These are phyloP conservation scores for Lepidurus apus DNA, from an alignment of 1,140 invertebrate species.

Conservation along the genomic window DNA sequence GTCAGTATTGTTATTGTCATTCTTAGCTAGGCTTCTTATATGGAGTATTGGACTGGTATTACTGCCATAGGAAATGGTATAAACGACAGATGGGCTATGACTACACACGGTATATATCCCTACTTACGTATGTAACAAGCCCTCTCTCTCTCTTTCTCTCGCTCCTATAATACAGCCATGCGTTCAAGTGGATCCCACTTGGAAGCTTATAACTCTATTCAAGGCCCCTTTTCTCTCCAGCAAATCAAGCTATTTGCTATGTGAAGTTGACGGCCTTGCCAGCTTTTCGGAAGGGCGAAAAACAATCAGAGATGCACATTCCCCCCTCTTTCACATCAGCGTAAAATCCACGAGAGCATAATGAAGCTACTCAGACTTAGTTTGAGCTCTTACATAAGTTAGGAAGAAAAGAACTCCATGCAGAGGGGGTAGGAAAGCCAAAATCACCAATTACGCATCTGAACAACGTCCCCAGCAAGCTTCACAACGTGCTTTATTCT, in stretches of 20 bases:
- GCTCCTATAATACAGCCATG: not conserved
- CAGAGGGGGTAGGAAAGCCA: not conserved
- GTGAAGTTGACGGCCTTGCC: not conserved
- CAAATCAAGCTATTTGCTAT: not conserved
- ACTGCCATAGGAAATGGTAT: not conserved
- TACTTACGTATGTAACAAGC: not conserved
- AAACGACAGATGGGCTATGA: not conserved
- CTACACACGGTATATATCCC: not conserved
- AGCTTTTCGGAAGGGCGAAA: not conserved
- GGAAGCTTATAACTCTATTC: not conserved
- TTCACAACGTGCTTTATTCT: too few species aligned
- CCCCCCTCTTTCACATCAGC: not conserved
- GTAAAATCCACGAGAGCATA: not conserved
- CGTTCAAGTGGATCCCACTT: slow-evolving; percentile 18
- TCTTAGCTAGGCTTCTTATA: too few species aligned
- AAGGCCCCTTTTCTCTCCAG: not conserved
- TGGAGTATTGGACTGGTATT: not conserved
- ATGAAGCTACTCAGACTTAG: not conserved
- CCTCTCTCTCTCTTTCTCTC: not conserved
- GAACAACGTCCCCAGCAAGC: not conserved
- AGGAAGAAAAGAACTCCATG: not conserved
- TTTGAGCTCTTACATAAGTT: not conserved
- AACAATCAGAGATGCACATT: not conserved
- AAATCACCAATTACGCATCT: not conserved
- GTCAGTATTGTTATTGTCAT: too few species aligned